Evolutionary conservation across 2,888 invertebrate species (phyloP), one percentile per base, ranked within the genome.

Genomic region (Galerucella nymphaeae): DNA sequence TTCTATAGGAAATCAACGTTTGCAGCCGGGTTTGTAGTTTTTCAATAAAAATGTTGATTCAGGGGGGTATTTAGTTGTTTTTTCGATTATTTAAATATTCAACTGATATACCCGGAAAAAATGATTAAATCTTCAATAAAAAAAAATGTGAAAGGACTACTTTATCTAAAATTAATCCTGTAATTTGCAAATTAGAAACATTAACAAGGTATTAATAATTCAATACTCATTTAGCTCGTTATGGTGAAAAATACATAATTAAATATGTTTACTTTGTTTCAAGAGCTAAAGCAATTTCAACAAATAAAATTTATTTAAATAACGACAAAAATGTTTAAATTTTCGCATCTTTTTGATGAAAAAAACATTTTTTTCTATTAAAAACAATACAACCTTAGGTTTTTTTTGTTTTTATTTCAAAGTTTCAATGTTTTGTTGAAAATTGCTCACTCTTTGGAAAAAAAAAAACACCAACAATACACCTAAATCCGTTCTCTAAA

Each of bases 121-220:
- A 4, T 30, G 2, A 30, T 30, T 30, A 5, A 30, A 30, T 30
- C 8, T 30, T 30, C 30, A 30, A 9, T 16, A 16, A 16, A 53
- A 53, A 16, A 53, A 53, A 18, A 53, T 53, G 53, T 53, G 10
- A 53, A 18, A 53, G 8, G 53, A 10, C 16, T 53, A 10, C 9
- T 18, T 10, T 16, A 18, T 62, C n/a, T 30, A 30, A 30, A 18
- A 62, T 42, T 62, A 62, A 62, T 62, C 61, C 61, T 62, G 61
- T 62, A 42, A 38, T 42, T 11, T 9, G 42, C 18, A 62, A 62
- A 62, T 62, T 62, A 62, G 61, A 62, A 62, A 16, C 42, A 62
- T 41, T 61, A 59, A 59, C n/a, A 38, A 23, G 23, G 6, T 30
- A 55, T 55, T 10, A 55, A 38, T n/a, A 59, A 59, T 53, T 53